Evolutionary conservation across 1,140 invertebrate genomes (phyloP).

Genomic region (Lucilia cuprina): DNA sequence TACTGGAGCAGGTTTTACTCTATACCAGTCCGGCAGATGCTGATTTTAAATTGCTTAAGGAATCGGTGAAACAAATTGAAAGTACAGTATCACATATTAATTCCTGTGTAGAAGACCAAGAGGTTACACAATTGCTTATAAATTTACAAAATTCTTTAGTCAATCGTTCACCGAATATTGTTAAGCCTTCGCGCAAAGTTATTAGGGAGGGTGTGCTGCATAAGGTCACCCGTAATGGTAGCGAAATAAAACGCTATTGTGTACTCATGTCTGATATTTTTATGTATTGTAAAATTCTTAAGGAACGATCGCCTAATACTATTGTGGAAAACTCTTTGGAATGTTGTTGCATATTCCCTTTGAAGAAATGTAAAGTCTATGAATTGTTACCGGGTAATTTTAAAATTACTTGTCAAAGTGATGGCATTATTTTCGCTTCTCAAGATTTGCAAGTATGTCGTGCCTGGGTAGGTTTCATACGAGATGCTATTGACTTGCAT

Average conservation of each 20-base stretch:
- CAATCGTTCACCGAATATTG: conserved; percentile 69
- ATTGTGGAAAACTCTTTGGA: conserved; percentile 66
- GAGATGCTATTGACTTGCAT: conserved; percentile 67
- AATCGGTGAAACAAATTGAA: conserved; percentile 72
- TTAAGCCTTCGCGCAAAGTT: conserved; percentile 72
- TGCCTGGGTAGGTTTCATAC: conserved; percentile 67
- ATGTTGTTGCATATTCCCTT: conserved; percentile 68
- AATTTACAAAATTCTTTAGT: conserved; percentile 71
- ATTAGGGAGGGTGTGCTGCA: conserved; percentile 75
- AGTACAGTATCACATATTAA: conserved; percentile 76
- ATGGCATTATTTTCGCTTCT: conserved; percentile 68
- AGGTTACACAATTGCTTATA: conserved; percentile 74
- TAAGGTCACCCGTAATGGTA: conserved; percentile 68
- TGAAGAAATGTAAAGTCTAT: conserved; percentile 70
- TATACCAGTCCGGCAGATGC: conserved; percentile 69
- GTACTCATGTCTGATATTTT: conserved; percentile 69
- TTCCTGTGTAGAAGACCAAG: conserved; percentile 73
- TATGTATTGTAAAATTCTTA: conserved; percentile 69
- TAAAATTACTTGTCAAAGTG: conserved; percentile 67
- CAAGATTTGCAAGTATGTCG: conserved; percentile 65
- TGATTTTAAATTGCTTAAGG: conserved; percentile 68
- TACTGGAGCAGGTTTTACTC: conserved; percentile 73
- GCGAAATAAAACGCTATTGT: conserved; percentile 64
- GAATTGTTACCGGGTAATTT: conserved; percentile 67
- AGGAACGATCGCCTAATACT: conserved; percentile 53